Evolutionary conservation across 2,888 invertebrate genomes (phyloP).

Genomic region (Perizoma flavofasciatum): DNA sequence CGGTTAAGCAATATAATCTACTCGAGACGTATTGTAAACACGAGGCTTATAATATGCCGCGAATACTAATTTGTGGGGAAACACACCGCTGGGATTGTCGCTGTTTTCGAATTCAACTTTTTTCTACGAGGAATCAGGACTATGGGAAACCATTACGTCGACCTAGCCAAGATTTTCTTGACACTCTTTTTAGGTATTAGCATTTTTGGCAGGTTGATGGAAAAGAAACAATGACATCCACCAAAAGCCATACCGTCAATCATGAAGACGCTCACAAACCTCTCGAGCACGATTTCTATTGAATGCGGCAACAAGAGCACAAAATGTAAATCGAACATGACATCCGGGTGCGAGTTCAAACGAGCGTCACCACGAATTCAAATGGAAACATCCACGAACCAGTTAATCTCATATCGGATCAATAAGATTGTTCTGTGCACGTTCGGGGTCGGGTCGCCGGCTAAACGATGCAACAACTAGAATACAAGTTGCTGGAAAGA

Average conservation of each 20-base stretch:
- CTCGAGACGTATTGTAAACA: constrained; percentile 60
- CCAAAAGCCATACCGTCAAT: constrained; percentile 54
- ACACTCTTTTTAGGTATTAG: neutral
- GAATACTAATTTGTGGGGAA: constrained; percentile 73
- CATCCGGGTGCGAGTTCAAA: constrained; percentile 79
- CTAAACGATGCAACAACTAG: constrained; percentile 71
- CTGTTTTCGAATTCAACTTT: constrained; percentile 53
- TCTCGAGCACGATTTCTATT: constrained; percentile 60
- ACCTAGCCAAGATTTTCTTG: neutral
- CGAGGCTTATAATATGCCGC: constrained; percentile 33
- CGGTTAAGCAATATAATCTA: constrained; percentile 56
- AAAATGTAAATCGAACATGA: constrained; percentile 73
- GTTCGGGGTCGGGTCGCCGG: constrained; percentile 68
- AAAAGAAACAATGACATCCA: constrained; percentile 22
- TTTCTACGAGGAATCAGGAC: constrained; percentile 36
- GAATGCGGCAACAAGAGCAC: constrained; percentile 64
- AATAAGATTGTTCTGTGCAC: constrained; percentile 68
- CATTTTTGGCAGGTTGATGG: neutral
- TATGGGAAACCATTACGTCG: constrained; percentile 7
- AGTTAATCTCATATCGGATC: constrained; percentile 76
- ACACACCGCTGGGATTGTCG: constrained; percentile 59
- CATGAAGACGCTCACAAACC: constrained; percentile 54
- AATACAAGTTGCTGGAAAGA: constrained; percentile 52
- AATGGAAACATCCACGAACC: constrained; percentile 73
- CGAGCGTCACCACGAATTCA: constrained; percentile 67